Percentiles rank a stretch among this genome's conserved stretches.
phyloP scores from a whole-genome alignment of 2,888 invertebrate genomes.

The Caenorhabditis sp. region DNA sequence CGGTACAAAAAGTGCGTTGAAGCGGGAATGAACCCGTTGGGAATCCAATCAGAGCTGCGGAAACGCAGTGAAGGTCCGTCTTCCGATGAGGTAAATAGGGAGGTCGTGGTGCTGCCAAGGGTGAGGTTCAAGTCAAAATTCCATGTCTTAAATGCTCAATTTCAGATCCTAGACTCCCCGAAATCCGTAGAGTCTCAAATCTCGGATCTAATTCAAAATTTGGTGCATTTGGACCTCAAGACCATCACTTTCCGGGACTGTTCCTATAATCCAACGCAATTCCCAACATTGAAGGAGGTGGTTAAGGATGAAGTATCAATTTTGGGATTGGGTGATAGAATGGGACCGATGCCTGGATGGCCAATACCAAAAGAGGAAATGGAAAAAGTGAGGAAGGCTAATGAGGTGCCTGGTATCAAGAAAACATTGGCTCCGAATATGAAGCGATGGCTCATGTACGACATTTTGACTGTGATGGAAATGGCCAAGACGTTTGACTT shows the following conservation, averaged over 20 bases:
- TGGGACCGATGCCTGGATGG: constrained; percentile 53
- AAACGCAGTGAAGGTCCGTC: constrained; percentile 22
- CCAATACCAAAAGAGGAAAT: constrained; percentile 16
- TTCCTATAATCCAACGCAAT: constrained; percentile 30
- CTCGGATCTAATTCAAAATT: constrained; percentile 25
- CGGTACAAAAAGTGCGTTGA: constrained; percentile 40
- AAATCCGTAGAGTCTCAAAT: constrained; percentile 49
- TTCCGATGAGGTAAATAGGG: constrained; percentile 7
- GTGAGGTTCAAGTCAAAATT: constrained; percentile 17
- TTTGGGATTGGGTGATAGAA: constrained; percentile 32
- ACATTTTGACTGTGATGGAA: constrained; percentile 31
- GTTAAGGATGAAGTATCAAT: constrained; percentile 42
- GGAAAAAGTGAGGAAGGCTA: constrained; percentile 16
- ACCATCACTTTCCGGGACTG: constrained; percentile 34
- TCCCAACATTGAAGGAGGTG: constrained; percentile 36
- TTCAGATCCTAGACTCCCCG: constrained; percentile 40
- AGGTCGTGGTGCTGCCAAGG: constrained; percentile 42
- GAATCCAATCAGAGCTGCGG: constrained; percentile 48
- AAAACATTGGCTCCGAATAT: constrained; percentile 20
- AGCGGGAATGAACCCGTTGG: constrained; percentile 43
- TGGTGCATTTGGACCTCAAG: constrained; percentile 33
- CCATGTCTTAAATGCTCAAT: constrained; percentile 16
- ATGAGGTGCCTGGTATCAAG: constrained; percentile 15
- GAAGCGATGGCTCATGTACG: constrained; percentile 53
- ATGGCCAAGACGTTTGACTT: constrained; percentile 36